Base-by-base conservation (phyloP, 1,140 invertebrate species). In the Drosophila tristis region DNA sequence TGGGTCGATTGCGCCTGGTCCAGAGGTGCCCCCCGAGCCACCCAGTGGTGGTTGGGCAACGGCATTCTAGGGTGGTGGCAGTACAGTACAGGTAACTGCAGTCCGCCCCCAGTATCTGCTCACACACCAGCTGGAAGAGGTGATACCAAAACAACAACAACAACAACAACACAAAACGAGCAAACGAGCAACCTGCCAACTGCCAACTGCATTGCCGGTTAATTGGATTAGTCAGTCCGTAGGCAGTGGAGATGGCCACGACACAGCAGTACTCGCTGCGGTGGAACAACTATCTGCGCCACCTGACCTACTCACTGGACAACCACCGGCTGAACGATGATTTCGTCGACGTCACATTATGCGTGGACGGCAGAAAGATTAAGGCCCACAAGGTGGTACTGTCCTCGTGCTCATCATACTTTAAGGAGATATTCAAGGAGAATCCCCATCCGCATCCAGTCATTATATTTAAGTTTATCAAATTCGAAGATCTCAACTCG, bases 371-470 rank as follows among this genome's bases (percentile, higher is more conserved):
- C 60, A 95, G 95, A 58, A 95, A 95, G 92, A 95, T 98, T 48
- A 95, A 95, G 80, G 96, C 96, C 26, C 96, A 97, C 80, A 96
- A 96, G 93, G 95, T 97, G 93, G 94, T 97, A n/a, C 92, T 97
- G 2, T 96, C 96, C 0, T 96, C 96, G 3, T 97, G 96, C 87
- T 97, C 96, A 74, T 95, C 94, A 74, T 97, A 97, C 92, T 97
- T 97, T 90, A 96, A 95, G 86, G 95, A 96, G 91, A 95, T 97
- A 87, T 96, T 97, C 92, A 95, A 95, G 93, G 96, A 96, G 92
- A 96, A 96, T 92, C 96, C 96, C 29, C 96, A 96, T 86, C 95
- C 96, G 70, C 96, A 97, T 93, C 96, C 96, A 59, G 96, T 97
- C 44, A 96, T 97, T 64, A 96, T 97, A 92, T 96, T 97, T 85